phyloP scores from a whole-genome alignment of 30 jellyfish, hydroid and myxozoan genomes.

The Hydractinia echinata region DNA sequence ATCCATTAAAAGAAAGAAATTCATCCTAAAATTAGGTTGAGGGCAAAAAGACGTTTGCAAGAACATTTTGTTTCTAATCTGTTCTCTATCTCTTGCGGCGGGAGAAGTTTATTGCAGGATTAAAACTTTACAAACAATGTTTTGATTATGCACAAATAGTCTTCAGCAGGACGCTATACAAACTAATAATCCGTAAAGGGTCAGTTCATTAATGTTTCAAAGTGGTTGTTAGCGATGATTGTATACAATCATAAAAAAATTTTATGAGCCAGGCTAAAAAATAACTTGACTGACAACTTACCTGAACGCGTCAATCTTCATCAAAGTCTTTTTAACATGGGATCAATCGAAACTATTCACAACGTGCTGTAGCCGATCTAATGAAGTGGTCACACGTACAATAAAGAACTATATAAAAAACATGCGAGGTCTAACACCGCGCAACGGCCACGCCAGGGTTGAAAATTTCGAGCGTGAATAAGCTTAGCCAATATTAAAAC shows the following conservation, averaged over 20 bases:
- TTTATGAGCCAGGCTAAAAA: background rate
- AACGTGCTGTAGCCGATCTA: no score
- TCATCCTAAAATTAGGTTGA: background rate
- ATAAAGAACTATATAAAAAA: no score
- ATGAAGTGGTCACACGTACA: no score
- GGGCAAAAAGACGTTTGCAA: no score
- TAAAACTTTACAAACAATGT: background rate
- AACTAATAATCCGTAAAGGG: slow-evolving; percentile 7
- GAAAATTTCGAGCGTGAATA: no score
- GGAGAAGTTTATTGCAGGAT: no score
- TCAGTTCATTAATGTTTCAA: slow-evolving; percentile 2
- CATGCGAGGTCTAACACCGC: no score
- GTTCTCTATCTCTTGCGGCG: no score
- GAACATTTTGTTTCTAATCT: no score
- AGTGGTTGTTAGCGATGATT: slow-evolving; percentile 13
- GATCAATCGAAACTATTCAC: no score
- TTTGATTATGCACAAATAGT: background rate
- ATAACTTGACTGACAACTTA: slow-evolving; percentile 5
- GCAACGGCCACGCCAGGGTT: no score
- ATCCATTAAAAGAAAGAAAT: background rate
- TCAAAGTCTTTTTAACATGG: background rate
- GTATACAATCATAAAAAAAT: background rate
- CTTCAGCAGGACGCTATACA: background rate
- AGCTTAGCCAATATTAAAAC: no score
- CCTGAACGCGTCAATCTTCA: slow-evolving; percentile 22